These are phyloP conservation scores for Elgaria multicarinata DNA, from an alignment of 2,113 vertebrate genomes.

Conservation along the genomic window DNA sequence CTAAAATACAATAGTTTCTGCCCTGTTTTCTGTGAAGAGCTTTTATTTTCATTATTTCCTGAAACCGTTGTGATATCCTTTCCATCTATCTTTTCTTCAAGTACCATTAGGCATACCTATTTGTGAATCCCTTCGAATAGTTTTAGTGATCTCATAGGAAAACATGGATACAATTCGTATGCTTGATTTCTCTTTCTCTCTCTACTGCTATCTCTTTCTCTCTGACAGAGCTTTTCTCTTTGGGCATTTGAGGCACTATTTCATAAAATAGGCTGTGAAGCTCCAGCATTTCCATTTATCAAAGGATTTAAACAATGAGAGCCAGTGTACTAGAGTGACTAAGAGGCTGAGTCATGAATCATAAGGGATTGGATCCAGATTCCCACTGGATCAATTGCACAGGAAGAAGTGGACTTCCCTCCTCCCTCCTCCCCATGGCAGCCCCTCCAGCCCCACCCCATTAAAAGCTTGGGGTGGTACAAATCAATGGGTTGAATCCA, in stretches of 20 bases:
- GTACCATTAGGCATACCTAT: slow-evolving; percentile 2
- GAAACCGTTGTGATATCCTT: background rate
- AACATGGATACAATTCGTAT: background rate
- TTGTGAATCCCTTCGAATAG: background rate
- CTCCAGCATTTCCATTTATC: background rate
- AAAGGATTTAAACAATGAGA: background rate
- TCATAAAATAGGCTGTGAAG: background rate
- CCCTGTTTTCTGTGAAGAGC: background rate
- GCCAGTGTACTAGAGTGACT: background rate
- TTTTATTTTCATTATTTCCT: slow-evolving; percentile 21
- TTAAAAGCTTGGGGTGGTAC: background rate
- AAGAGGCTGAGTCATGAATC: background rate
- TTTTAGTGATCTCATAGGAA: slow-evolving; percentile 1
- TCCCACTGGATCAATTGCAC: no score
- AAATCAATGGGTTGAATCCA: background rate
- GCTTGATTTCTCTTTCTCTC: background rate
- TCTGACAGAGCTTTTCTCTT: background rate
- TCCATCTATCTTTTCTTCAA: slow-evolving; percentile 12
- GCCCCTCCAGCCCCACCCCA: no score
- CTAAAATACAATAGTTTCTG: background rate
- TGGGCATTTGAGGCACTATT: background rate
- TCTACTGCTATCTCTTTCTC: background rate
- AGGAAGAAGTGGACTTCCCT: no score
- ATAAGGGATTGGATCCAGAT: no score
- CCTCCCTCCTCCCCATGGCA: no score